phyloP scores from a whole-genome alignment of 2,888 invertebrate genomes.

The Tenthredo distinguenda region DNA sequence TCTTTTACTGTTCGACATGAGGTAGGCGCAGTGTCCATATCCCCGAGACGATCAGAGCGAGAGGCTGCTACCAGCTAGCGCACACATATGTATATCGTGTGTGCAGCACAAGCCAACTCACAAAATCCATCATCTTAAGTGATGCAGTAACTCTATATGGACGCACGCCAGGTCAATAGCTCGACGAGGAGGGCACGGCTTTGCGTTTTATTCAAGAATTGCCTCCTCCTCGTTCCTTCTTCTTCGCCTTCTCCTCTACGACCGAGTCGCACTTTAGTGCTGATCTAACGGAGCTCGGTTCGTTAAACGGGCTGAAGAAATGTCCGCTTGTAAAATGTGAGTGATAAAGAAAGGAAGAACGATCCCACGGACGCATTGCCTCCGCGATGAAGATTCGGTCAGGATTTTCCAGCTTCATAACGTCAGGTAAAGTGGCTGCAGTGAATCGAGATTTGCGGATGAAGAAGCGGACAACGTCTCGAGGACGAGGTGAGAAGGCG shows the following conservation, averaged over 20 bases:
- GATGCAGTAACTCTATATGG: slow-evolving; percentile 51
- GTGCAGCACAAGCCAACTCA: slow-evolving; percentile 30
- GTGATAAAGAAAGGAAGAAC: not conserved
- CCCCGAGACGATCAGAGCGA: not conserved
- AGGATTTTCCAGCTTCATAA: slow-evolving; percentile 5
- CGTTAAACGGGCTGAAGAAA: not conserved
- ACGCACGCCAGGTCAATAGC: slow-evolving; percentile 40
- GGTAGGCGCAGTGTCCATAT: not conserved
- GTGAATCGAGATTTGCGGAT: not conserved
- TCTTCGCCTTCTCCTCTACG: not conserved
- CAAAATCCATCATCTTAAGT: slow-evolving; percentile 52
- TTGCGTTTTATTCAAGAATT: slow-evolving; percentile 1
- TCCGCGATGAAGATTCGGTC: not conserved
- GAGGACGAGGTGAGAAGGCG: not conserved
- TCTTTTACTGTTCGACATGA: slow-evolving; percentile 20
- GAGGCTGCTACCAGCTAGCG: not conserved
- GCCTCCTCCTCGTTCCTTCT: not conserved
- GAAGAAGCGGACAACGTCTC: not conserved
- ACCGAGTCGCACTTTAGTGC: not conserved
- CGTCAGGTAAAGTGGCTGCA: not conserved
- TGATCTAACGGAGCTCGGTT: not conserved
- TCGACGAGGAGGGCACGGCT: not conserved
- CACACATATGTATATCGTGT: no score
- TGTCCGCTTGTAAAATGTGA: not conserved
- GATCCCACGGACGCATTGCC: not conserved